These are phyloP conservation scores for Tribolium castaneum DNA, from an alignment of 1,140 invertebrate genomes.

Conservation along the genomic window DNA sequence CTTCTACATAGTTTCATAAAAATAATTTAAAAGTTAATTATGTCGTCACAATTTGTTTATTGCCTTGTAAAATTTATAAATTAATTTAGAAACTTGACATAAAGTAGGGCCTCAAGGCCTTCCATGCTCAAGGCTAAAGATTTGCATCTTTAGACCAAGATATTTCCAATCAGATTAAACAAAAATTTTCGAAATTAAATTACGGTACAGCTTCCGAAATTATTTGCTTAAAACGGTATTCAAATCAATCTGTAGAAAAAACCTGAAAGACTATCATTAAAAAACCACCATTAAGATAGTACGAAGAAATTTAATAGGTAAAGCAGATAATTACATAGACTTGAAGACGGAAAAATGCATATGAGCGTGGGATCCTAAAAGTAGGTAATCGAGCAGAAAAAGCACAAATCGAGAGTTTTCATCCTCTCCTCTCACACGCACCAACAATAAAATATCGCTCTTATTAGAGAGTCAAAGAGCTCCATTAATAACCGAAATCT, in stretches of 20 bases:
- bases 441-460: constrained; percentile 19
- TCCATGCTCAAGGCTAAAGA: background rate
- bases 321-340: constrained; percentile 23
- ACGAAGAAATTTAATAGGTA: background rate
- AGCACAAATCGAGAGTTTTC: background rate
- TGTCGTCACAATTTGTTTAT: background rate
- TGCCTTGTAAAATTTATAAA: background rate
- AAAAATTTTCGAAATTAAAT: background rate
- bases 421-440: background rate
- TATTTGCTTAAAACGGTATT: constrained; percentile 2
- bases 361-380: constrained; percentile 11
- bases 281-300: background rate
- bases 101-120: no score
- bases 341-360: background rate
- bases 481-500: constrained; percentile 11
- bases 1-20: background rate
- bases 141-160: background rate
- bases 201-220: background rate
- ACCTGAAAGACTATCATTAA: constrained; percentile 1
- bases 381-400: constrained; percentile 10
- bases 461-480: background rate
- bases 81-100: background rate
- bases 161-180: background rate
- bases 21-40: background rate
- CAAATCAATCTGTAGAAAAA: background rate